Conservation (phyloP, 2,113 vertebrate genomes). For the Lota lota region DNA sequence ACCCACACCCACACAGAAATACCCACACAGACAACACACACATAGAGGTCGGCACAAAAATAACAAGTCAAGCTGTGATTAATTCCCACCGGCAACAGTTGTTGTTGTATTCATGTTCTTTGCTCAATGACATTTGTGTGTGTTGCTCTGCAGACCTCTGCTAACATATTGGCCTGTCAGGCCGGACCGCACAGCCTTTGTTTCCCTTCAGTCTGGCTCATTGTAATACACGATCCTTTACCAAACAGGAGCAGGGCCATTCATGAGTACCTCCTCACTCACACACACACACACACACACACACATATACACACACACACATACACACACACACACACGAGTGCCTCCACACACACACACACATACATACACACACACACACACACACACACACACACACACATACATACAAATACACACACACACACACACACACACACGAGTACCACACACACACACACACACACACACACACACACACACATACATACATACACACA, state of each 20-base stretch:
- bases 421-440: no score
- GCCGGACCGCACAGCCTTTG: conserved; percentile 41
- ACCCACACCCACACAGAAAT: not conserved
- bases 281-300: not conserved
- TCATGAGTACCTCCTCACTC: conserved; percentile 30
- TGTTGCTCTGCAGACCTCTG: conserved; percentile 38
- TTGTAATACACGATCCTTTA: conserved; percentile 55
- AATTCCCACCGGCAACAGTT: conserved; percentile 42
- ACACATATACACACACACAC: no score
- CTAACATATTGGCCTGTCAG: conserved; percentile 54
- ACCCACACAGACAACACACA: not conserved
- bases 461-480: no score
- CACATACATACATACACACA: no score
- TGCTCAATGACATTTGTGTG: conserved; percentile 59
- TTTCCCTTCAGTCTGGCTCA: conserved; percentile 56
- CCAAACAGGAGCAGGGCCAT: conserved; percentile 57
- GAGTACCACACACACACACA: no score
- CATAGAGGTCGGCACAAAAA: conserved; percentile 23
- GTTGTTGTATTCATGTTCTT: conserved; percentile 46
- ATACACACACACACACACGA: no score
- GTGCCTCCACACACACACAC: no score
- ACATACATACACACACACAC: no score
- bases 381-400: no score
- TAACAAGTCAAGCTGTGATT: conserved; percentile 58
- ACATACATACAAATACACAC: no score